These are phyloP conservation scores for Lepeophtheirus salmonis DNA, from an alignment of 1,140 invertebrate genomes.

Conservation along the genomic window DNA sequence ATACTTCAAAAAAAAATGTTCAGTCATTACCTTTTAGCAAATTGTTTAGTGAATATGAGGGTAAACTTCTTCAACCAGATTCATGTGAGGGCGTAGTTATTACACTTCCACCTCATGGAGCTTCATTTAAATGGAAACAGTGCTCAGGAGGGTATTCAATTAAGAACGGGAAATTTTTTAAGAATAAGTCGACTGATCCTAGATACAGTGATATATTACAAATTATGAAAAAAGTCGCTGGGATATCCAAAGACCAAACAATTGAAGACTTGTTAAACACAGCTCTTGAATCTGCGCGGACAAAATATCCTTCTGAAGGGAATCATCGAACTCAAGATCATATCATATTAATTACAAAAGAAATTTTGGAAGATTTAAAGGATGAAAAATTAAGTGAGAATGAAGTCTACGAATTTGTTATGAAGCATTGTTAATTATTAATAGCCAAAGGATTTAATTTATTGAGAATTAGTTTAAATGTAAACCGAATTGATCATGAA, in stretches of 20 bases:
- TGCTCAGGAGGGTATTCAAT: not conserved
- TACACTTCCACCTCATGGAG: not conserved
- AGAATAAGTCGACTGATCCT: not conserved
- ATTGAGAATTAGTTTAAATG: too few species aligned
- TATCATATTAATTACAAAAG: not conserved
- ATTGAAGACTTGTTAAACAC: not conserved
- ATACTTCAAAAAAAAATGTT: too few species aligned
- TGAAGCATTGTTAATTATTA: too few species aligned
- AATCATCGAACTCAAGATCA: too few species aligned
- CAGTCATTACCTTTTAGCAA: not conserved
- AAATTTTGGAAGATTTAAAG: not conserved
- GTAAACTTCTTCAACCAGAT: not conserved
- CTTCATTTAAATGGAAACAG: not conserved
- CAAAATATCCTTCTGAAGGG: not conserved
- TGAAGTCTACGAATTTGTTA: not conserved
- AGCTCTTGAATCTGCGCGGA: not conserved
- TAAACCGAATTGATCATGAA: too few species aligned
- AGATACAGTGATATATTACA: not conserved
- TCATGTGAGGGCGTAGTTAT: not conserved
- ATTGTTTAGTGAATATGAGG: not conserved
- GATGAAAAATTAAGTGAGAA: not conserved
- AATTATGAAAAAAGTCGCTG: not conserved
- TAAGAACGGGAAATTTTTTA: not conserved
- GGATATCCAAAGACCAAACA: not conserved
- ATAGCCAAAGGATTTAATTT: too few species aligned